Percentiles rank a stretch among this genome's conserved stretches.
These are phyloP conservation scores for Hemaris fuciformis DNA, from an alignment of 2,888 invertebrate genomes.

Conservation along the genomic window DNA sequence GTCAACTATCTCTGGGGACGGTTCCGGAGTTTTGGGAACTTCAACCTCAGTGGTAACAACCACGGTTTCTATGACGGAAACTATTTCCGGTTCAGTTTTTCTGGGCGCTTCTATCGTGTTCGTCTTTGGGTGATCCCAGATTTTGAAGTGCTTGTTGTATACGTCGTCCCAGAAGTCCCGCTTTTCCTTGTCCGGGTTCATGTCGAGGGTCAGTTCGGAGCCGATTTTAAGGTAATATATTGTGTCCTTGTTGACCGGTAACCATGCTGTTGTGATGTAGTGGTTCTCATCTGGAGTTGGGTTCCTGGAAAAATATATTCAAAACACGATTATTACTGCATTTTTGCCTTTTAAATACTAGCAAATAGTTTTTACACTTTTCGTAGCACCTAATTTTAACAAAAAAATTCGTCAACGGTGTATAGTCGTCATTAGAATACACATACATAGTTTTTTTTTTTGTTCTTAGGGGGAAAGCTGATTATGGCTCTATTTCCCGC, in stretches of 20 bases:
- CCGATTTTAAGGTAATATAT: conserved; percentile 58
- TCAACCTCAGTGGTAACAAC: conserved; percentile 14
- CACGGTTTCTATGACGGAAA: conserved; percentile 19
- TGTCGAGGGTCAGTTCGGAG: conserved; percentile 52
- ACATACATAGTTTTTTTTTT: too few relatives aligned
- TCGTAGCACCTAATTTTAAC: too few relatives aligned
- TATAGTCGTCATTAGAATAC: too few relatives aligned
- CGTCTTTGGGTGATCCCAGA: conserved; percentile 58
- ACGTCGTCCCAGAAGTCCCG: conserved; percentile 71
- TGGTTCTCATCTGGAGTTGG: conserved; percentile 72
- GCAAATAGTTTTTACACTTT: too few relatives aligned
- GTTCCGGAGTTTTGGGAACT: background rate
- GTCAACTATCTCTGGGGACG: background rate
- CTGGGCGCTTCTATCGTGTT: conserved; percentile 33
- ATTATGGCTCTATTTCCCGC: too few relatives aligned
- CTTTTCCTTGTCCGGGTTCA: conserved; percentile 60
- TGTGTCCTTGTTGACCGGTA: conserved; percentile 64
- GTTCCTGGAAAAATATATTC: too few relatives aligned
- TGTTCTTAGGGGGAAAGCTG: too few relatives aligned
- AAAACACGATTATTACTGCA: too few relatives aligned
- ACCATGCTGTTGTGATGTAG: conserved; percentile 64
- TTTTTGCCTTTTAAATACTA: too few relatives aligned
- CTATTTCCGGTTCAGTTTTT: conserved; percentile 32
- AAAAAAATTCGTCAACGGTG: background rate
- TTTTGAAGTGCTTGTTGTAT: conserved; percentile 64